Conservation (phyloP, 2,888 invertebrate genomes). For the Euzophera pinguis region DNA sequence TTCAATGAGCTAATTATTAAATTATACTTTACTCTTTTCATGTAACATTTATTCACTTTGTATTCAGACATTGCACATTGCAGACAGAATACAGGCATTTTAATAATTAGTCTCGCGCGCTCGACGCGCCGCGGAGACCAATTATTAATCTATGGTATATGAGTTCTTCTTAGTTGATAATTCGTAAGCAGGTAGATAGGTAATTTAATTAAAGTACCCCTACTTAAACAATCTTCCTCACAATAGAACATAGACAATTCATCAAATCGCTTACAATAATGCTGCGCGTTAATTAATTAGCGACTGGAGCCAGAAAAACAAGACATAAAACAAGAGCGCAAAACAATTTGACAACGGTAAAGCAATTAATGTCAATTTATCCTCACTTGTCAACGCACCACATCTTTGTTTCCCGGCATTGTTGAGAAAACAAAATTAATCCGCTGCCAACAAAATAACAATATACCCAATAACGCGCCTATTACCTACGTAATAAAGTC, state of each 20-base stretch:
- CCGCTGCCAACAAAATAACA: constrained; percentile 23
- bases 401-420: constrained; percentile 59
- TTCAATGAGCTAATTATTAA: too few relatives aligned
- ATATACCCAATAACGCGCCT: constrained; percentile 26
- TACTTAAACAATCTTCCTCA: neutral
- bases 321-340: constrained; percentile 35
- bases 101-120: too few relatives aligned
- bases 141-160: too few relatives aligned
- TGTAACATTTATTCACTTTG: too few relatives aligned
- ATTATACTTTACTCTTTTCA: too few relatives aligned
- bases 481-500: constrained; percentile 28
- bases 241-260: constrained; percentile 25
- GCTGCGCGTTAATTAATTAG: constrained; percentile 59
- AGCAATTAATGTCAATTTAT: constrained; percentile 75
- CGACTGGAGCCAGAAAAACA: constrained; percentile 31
- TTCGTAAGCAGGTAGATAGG: too few relatives aligned
- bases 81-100: too few relatives aligned
- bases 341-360: constrained; percentile 47
- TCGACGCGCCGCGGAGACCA: too few relatives aligned
- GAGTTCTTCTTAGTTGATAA: too few relatives aligned
- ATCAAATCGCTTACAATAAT: constrained; percentile 57
- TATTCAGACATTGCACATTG: too few relatives aligned
- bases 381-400: constrained; percentile 61
- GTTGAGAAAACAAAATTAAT: constrained; percentile 29
- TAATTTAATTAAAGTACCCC: too few relatives aligned